phyloP scores from a whole-genome alignment of 2,888 invertebrate genomes.

The Oxycera nigricornis region DNA sequence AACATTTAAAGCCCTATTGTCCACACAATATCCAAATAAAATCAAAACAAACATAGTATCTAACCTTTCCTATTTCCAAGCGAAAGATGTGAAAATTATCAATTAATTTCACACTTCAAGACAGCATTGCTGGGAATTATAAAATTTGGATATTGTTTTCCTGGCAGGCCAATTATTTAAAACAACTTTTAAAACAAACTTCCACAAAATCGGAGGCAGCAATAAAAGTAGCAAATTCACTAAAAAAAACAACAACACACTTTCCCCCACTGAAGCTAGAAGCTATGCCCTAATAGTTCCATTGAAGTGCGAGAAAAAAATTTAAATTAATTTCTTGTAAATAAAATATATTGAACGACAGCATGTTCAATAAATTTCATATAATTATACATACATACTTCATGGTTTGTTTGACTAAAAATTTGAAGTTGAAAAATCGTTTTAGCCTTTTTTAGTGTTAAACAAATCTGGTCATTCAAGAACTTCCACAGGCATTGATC shows the following conservation, averaged over 20 bases:
- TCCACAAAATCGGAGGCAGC: not conserved
- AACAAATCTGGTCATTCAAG: too few species aligned
- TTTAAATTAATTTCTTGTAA: not conserved
- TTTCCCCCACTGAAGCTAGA: constrained; percentile 4
- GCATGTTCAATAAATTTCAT: too few species aligned
- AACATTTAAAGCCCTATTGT: constrained; percentile 31
- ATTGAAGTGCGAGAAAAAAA: not conserved
- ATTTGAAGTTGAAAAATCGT: too few species aligned
- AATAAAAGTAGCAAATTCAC: not conserved
- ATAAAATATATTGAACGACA: too few species aligned
- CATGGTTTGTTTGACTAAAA: too few species aligned
- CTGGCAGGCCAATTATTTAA: constrained; percentile 3
- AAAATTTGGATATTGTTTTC: not conserved
- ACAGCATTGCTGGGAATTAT: not conserved
- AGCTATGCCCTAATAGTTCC: not conserved
- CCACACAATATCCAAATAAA: not conserved
- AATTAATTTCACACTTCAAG: not conserved
- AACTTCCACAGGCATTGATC: too few species aligned
- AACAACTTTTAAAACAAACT: not conserved
- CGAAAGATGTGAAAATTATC: not conserved
- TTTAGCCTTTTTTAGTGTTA: too few species aligned
- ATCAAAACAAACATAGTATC: not conserved
- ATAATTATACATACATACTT: too few species aligned
- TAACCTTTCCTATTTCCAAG: not conserved
- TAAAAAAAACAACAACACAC: not conserved